Percentiles rank a stretch among this genome's conserved stretches.
phyloP scores from a whole-genome alignment of 1,140 invertebrate genomes.

The Leptonema lineaticorne region DNA sequence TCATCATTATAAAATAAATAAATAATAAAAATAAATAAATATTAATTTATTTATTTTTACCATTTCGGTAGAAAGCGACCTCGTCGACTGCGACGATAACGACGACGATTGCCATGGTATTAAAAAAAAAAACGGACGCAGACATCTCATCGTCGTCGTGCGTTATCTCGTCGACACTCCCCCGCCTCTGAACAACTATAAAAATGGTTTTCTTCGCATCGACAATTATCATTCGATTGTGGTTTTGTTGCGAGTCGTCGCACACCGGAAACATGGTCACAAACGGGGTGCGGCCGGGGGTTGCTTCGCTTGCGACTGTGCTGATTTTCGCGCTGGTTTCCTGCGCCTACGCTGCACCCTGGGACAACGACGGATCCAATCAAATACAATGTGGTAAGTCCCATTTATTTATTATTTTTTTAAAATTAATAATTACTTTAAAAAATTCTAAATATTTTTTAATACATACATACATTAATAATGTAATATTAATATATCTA shows the following conservation, averaged over 20 bases:
- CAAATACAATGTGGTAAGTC: conserved; percentile 7
- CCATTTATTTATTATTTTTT: background rate
- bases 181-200: conserved; percentile 22
- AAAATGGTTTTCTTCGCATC: conserved; percentile 27
- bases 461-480: too few species aligned
- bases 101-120: too few species aligned
- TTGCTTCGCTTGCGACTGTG: background rate
- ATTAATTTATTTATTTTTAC: too few species aligned
- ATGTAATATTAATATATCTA: too few species aligned
- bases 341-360: background rate
- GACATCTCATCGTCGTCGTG: background rate
- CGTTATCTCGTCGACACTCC: conserved; percentile 8
- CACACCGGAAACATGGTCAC: background rate
- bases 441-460: too few species aligned
- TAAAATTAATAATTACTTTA: too few species aligned
- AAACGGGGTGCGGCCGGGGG: background rate
- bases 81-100: too few species aligned
- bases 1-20: too few species aligned
- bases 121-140: too few species aligned
- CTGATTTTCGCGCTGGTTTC: background rate
- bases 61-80: background rate
- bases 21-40: too few species aligned
- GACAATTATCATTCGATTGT: conserved; percentile 22
- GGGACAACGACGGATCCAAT: background rate
- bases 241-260: background rate